Conservation (phyloP, 64 coral and sea anemone genomes). For the Dendrophyllia cribrosa region DNA sequence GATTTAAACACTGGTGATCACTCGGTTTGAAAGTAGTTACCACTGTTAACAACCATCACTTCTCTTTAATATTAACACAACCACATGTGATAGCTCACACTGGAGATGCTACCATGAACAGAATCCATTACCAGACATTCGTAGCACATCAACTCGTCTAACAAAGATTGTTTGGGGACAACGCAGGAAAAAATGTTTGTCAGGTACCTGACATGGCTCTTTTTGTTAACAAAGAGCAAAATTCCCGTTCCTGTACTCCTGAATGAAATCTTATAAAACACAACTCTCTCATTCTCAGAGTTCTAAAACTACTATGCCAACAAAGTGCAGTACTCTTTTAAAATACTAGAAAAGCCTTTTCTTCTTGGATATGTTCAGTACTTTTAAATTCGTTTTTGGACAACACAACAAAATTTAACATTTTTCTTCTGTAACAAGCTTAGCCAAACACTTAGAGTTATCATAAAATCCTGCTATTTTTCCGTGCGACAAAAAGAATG, state of each 20-base stretch:
- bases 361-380: background rate
- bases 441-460: background rate
- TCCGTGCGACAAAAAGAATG: background rate
- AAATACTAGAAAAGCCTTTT: background rate
- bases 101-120: background rate
- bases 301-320: constrained; percentile 13
- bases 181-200: background rate
- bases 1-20: background rate
- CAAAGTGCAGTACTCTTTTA: background rate
- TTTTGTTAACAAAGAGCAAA: background rate
- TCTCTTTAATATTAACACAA: constrained; percentile 5
- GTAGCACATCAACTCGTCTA: background rate
- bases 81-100: background rate
- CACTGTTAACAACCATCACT: constrained; percentile 9
- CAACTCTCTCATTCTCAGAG: background rate
- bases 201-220: background rate
- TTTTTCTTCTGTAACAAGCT: background rate
- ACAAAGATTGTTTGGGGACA: background rate
- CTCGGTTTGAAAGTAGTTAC: no score
- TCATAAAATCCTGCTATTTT: background rate
- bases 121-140: background rate
- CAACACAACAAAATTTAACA: constrained; percentile 17
- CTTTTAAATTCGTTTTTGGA: background rate
- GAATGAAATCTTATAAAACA: no score
- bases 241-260: no score